Base-by-base conservation (phyloP, 2,888 invertebrate species). In the Stramonita haemastoma region DNA sequence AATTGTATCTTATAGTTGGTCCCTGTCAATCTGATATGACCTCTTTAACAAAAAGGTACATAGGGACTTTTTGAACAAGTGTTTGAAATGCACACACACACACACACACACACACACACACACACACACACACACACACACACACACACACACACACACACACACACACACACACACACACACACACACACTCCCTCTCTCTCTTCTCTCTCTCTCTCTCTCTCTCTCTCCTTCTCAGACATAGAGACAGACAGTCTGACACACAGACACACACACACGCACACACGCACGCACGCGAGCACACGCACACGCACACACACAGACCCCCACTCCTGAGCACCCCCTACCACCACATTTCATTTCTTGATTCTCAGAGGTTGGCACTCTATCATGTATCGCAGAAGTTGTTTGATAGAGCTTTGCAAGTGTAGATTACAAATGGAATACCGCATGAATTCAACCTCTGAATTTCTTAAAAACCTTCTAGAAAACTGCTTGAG, bases 161-260 rank as follows among this genome's bases (percentile, higher is more conserved):
- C 81, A 32, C 81, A 81, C 81, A 81, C 32, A 81, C 36, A 81
- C 34, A 36, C 70, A 70, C 70, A 70, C 70, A 57, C 11, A 57
- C 15, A 17, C 15, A n/a, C n/a, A n/a, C n/a, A n/a, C n/a, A n/a
- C n/a, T n/a, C n/a, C n/a, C n/a, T n/a, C n/a, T n/a, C n/a, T n/a
- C n/a, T n/a, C n/a, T n/a, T n/a, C n/a, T n/a, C n/a, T n/a, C n/a
- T n/a, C n/a, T n/a, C n/a, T n/a, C n/a, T n/a, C n/a, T n/a, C n/a
- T n/a, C n/a, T n/a, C n/a, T n/a, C n/a, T n/a, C n/a, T n/a, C n/a
- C n/a, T n/a, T n/a, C n/a, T n/a, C n/a, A n/a, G n/a, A n/a, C n/a
- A n/a, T n/a, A n/a, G n/a, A n/a, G n/a, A n/a, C 11, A 13, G 57
- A 17, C 22, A 22, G 5, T 6, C 32, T 29, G 13, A 17, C 32